Evolutionary conservation across 2,797 vertebrate species (phyloP), one percentile per base, ranked within the genome.

Genomic region (Coranthus polyacanthus): DNA sequence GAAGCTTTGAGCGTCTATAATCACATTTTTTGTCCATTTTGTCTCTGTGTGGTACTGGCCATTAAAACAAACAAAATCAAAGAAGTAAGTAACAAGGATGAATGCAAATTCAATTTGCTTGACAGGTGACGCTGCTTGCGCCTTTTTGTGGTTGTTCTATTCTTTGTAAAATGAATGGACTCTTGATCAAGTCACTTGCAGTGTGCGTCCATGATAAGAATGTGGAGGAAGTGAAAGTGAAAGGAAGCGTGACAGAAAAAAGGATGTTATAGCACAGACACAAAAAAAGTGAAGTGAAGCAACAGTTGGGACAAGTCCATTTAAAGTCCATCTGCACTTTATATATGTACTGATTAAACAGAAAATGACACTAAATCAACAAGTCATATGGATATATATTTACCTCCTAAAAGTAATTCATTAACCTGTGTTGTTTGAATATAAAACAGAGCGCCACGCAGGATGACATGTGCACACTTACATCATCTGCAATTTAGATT

Each of bases 401-500:
- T 38, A 57, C 60, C 64, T 29, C 29, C 16, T 18, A 24, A 68
- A 63, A 53, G 58, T 80, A 5, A 79, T 73, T 61, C 59, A 32
- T 56, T 57, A 43, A 56, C 24, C 26, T 15, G 12, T 57, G 61
- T 66, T 57, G 65, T 78, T 57, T 51, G 78, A 78, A 75, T 72
- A 77, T 69, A 59, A 70, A 71, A 53, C 26, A 29, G 8, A 68
- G 67, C 8, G 42, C 13, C 15, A 50, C 17, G 47, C 71, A 37
- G 54, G 62, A 37, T 22, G 20, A 56, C 53, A 49, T 17, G 22
- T 49, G 57, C 22, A 15, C 56, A 45, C 41, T 73, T 77, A 82
- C 80, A 82, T 76, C 71, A 79, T 89, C 79, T 78, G 75, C 84
- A 83, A 79, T 82, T 87, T 80, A 81, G 71, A 89, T 79, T 16